Conservation (phyloP, 2,113 vertebrate genomes). For the Hoplias malabaricus region DNA sequence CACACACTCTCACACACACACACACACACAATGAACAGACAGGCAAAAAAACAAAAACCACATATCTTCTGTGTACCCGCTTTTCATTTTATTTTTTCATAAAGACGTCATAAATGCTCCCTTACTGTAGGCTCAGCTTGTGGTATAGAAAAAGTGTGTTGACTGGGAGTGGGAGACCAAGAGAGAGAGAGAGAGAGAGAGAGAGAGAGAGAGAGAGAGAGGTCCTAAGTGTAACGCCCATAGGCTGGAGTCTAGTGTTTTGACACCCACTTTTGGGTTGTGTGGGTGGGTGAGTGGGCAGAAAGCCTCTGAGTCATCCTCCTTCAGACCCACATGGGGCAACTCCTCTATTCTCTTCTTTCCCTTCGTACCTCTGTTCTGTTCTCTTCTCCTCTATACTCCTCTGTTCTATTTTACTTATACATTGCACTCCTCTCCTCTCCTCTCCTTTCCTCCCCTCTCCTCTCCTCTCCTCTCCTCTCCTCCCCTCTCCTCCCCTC, state of each 20-base stretch:
- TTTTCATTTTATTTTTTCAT: constrained; percentile 33
- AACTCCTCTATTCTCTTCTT: constrained; percentile 27
- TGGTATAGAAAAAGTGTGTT: constrained; percentile 48
- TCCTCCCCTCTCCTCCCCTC: not conserved
- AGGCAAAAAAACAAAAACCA: constrained; percentile 26
- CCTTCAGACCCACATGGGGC: constrained; percentile 45
- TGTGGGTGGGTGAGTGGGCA: constrained; percentile 56
- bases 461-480: not conserved
- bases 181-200: constrained; percentile 35
- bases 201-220: constrained; percentile 19
- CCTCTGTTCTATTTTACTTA: not conserved
- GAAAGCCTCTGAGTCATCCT: constrained; percentile 52
- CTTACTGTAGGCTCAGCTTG: constrained; percentile 48
- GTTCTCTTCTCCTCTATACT: constrained; percentile 16
- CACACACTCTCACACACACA: not conserved
- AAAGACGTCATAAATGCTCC: constrained; percentile 53
- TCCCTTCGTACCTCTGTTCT: not conserved
- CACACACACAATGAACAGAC: not conserved
- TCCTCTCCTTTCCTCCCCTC: not conserved
- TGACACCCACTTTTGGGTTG: constrained; percentile 54
- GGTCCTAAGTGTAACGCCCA: constrained; percentile 38
- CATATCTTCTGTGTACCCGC: constrained; percentile 34
- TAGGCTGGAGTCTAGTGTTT: constrained; percentile 49
- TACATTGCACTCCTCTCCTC: not conserved
- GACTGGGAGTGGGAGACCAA: constrained; percentile 35